Base-by-base conservation (phyloP, 2,888 invertebrate species). In the Scaptomyza flava region DNA sequence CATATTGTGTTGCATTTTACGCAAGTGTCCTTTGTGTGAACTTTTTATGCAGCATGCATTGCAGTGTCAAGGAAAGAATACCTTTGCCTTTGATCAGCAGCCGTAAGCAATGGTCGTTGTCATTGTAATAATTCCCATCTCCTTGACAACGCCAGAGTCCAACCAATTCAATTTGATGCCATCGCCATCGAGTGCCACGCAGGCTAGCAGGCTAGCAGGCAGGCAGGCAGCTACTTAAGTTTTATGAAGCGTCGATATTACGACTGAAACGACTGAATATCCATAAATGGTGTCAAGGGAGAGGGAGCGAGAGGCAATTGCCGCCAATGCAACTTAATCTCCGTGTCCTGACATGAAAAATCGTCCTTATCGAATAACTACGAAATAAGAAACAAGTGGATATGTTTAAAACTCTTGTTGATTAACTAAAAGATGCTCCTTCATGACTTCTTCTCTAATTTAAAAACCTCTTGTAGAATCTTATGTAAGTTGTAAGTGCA, bases 221-320 rank as follows among this genome's bases (percentile, higher is more conserved):
- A 53, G 56, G 20, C 63, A 46, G 64, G 14, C 43, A 60, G 68
- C 81, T 85, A 78, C 85, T 87, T 77, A 81, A 68, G 79, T 84
- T 82, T 87, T 87, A 82, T 87, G 68, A 70, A 64, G 70, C 85
- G 75, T 78, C 74, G 85, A 81, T 86, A 76, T 76, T 67, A 38
- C 54, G 68, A 38, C 51, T 66, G 52, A 47, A 45, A 47, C 64
- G 54, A 68, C 65, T 66, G 67, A 64, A 63, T 68, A 66, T 51
- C 65, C 74, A 72, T 80, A 87, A 81, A 77, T 69, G 71, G 41
- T 53, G 58, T 58, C 31, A 9, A 9, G 30, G 17, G 53, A 14
- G 41, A 9, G 20, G 23, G 5, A 5, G 20, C 11, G 43, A 0
- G 30, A 3, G 68, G 51, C 64, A 72, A 75, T 75, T 68, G 73